phyloP scores from a whole-genome alignment of 2,797 vertebrate species.

The Macrochelys suwanniensis region DNA sequence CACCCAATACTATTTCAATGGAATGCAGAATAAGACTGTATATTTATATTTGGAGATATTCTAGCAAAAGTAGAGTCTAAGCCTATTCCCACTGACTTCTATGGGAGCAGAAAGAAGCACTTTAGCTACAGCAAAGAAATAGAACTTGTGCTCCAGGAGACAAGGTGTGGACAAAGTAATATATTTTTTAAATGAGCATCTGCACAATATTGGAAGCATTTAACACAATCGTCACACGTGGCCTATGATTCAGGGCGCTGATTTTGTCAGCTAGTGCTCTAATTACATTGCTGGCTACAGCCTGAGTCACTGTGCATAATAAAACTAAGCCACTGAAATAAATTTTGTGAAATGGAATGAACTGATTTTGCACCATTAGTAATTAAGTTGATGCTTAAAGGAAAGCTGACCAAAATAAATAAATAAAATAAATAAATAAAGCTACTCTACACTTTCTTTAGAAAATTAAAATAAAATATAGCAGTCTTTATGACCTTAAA shows the following conservation, averaged over 20 bases:
- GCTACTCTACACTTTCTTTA: not conserved
- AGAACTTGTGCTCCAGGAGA: constrained; percentile 20
- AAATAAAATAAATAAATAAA: not conserved
- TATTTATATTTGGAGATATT: not conserved
- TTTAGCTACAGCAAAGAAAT: not conserved
- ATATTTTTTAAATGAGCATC: constrained; percentile 15
- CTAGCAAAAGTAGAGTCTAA: not conserved
- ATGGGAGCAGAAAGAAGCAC: not conserved
- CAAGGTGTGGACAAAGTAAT: constrained; percentile 18
- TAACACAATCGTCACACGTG: constrained; percentile 54
- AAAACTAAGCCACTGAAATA: constrained; percentile 58
- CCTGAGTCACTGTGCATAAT: constrained; percentile 38
- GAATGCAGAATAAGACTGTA: not conserved
- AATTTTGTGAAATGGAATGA: not conserved
- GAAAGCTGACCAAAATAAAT: not conserved
- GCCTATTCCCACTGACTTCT: not conserved
- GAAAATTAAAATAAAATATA: not conserved
- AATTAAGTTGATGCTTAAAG: not conserved
- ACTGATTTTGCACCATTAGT: not conserved
- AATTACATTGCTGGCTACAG: constrained; percentile 74
- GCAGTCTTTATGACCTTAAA: not conserved
- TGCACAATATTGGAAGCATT: constrained; percentile 31
- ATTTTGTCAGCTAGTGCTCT: constrained; percentile 68
- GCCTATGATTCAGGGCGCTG: constrained; percentile 64
- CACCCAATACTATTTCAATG: not conserved